These are phyloP conservation scores for Creontiades dilutus DNA, from an alignment of 2,888 invertebrate species.

Conservation along the genomic window DNA sequence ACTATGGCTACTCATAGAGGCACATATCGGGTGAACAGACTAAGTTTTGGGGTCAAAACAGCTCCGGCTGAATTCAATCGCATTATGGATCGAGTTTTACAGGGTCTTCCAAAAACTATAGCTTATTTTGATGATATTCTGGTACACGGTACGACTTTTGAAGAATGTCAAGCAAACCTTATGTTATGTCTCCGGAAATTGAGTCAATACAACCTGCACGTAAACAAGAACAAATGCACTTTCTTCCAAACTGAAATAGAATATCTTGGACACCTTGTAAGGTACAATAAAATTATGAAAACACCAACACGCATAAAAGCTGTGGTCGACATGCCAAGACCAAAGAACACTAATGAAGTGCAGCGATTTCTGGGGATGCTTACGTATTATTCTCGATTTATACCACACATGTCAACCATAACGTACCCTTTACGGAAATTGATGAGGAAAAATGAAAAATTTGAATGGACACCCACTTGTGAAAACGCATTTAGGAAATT, in stretches of 20 bases:
- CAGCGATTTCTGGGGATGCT: neutral
- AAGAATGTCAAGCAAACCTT: neutral
- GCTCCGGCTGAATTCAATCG: slow-evolving; percentile 38
- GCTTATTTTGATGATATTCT: neutral
- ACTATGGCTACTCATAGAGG: slow-evolving; percentile 59
- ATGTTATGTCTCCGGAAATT: neutral
- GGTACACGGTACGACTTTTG: neutral
- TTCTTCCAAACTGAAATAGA: slow-evolving; percentile 8
- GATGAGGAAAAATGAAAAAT: neutral
- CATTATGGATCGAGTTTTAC: neutral
- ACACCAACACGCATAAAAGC: neutral
- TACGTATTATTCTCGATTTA: neutral
- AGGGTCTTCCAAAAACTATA: neutral
- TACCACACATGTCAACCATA: neutral
- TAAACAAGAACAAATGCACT: slow-evolving; percentile 25
- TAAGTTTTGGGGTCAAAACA: slow-evolving; percentile 4
- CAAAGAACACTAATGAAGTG: neutral
- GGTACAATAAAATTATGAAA: neutral
- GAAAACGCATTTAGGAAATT: neutral
- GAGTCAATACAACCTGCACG: neutral
- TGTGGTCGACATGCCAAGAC: neutral
- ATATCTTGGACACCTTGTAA: neutral
- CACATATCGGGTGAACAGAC: slow-evolving; percentile 56
- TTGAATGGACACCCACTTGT: neutral
- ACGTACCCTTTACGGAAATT: neutral